A percentile compares a stretch with the other conserved stretches of the same genome.
These are phyloP conservation scores for Danionella cerebrum DNA, from an alignment of 2,113 vertebrate genomes.

Conservation along the genomic window DNA sequence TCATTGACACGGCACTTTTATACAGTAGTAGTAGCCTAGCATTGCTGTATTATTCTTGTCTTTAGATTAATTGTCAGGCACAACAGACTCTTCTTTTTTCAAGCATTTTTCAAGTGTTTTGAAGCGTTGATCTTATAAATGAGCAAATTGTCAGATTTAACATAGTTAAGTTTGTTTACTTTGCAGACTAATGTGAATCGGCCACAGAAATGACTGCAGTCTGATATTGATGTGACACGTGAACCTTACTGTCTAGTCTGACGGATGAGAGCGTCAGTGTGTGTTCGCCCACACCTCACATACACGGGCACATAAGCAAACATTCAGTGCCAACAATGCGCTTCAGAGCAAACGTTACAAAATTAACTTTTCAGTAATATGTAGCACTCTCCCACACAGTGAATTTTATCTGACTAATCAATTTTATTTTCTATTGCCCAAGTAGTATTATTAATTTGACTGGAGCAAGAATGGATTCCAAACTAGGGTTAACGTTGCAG, in stretches of 20 bases:
- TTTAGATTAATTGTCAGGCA: too few species aligned
- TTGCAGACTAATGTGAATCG: not conserved
- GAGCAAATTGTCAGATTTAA: constrained; percentile 3
- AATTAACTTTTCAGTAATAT: not conserved
- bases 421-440: too few species aligned
- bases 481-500: too few species aligned
- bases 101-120: not conserved
- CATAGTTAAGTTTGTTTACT: not conserved
- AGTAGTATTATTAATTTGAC: too few species aligned
- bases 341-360: constrained; percentile 14
- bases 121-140: not conserved
- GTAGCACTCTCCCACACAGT: too few species aligned
- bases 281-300: constrained; percentile 17
- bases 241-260: not conserved
- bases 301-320: not conserved
- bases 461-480: too few species aligned
- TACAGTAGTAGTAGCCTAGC: too few species aligned
- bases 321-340: not conserved
- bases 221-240: not conserved
- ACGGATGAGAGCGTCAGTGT: not conserved
- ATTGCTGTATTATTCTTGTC: too few species aligned
- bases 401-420: too few species aligned
- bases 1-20: too few species aligned
- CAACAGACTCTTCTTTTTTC: not conserved
- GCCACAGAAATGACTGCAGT: not conserved